Conservation (phyloP, 2,797 vertebrate species). For the Lacerta bilineata region DNA sequence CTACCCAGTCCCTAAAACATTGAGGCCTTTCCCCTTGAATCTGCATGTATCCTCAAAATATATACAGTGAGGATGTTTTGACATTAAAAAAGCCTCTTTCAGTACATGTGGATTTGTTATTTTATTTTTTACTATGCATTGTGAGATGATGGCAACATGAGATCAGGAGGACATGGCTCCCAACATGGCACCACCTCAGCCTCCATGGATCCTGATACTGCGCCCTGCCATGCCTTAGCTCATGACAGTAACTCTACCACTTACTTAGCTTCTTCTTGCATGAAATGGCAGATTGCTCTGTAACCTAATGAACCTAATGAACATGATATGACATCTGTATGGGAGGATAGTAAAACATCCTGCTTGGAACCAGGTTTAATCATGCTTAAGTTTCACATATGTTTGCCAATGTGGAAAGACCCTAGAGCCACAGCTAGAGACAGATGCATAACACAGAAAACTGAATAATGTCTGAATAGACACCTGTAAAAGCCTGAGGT, state of each 20-base stretch:
- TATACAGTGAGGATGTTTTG: background rate
- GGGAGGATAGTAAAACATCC: slow-evolving; percentile 3
- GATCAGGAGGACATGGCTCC: background rate
- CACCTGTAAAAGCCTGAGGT: slow-evolving; percentile 11
- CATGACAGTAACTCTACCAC: background rate
- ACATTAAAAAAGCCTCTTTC: background rate
- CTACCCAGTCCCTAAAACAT: background rate
- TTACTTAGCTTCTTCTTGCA: background rate
- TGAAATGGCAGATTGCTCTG: background rate
- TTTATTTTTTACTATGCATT: background rate
- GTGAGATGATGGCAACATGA: background rate
- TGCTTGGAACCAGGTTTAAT: background rate
- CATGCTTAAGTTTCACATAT: background rate
- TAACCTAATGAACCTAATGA: background rate
- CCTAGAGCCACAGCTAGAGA: slow-evolving; percentile 7
- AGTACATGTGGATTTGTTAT: background rate
- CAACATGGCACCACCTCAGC: background rate
- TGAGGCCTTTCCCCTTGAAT: background rate
- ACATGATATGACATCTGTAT: background rate
- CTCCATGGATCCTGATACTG: background rate
- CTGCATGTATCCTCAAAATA: background rate
- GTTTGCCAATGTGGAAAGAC: background rate
- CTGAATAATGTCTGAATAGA: background rate
- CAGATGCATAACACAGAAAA: slow-evolving; percentile 14
- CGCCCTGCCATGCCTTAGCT: background rate